phyloP scores from a whole-genome alignment of 1,140 invertebrate genomes.

The Plodia interpunctella region DNA sequence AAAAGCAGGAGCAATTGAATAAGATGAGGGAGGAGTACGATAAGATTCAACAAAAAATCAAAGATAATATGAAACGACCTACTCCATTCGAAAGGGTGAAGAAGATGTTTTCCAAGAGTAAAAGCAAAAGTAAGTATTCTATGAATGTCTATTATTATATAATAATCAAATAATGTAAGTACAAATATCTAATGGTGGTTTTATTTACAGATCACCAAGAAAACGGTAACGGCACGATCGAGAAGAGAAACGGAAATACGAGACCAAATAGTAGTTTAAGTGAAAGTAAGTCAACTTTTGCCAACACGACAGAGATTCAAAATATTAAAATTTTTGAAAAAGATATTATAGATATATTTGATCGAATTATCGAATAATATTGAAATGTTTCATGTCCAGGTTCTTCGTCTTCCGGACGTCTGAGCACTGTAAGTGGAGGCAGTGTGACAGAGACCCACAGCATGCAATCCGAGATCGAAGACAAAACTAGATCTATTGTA shows the following conservation, averaged over 20 bases:
- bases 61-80: constrained; percentile 83
- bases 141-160: constrained; percentile 7
- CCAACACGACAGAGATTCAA: too few species aligned
- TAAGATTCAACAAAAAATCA: constrained; percentile 86
- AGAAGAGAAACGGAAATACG: constrained; percentile 65
- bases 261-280: constrained; percentile 68
- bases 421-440: constrained; percentile 86
- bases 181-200: constrained; percentile 8
- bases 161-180: neutral
- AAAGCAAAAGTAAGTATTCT: constrained; percentile 56
- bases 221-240: constrained; percentile 50
- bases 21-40: constrained; percentile 89
- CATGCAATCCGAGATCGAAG: constrained; percentile 89
- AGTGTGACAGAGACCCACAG: constrained; percentile 90
- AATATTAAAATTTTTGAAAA: too few species aligned
- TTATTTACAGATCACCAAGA: constrained; percentile 54
- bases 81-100: constrained; percentile 87
- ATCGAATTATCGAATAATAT: too few species aligned
- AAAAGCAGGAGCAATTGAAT: constrained; percentile 88
- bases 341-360: neutral
- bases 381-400: constrained; percentile 58
- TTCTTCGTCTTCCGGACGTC: constrained; percentile 87
- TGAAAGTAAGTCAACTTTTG: constrained; percentile 57
- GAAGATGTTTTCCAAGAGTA: constrained; percentile 84
- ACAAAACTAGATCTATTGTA: constrained; percentile 80